Evolutionary conservation across 2,888 invertebrate genomes (phyloP), one percentile per base, ranked within the genome.

Genomic region (Hymenopus coronatus): DNA sequence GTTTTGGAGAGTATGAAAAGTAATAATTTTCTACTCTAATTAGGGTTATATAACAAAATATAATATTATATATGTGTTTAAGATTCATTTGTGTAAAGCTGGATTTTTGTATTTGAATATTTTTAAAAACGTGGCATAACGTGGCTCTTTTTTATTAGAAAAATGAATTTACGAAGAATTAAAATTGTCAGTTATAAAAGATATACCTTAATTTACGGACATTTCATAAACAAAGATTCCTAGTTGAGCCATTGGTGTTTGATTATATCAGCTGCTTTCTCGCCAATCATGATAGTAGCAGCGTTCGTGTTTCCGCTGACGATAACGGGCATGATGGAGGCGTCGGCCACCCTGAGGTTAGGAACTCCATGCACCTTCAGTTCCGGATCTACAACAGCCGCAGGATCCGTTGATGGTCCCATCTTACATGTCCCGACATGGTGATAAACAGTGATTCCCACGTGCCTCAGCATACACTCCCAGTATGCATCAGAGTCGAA

Each of bases 381-480:
- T 20, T 87, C 83, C 9, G 86, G 70, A 83, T 89, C 89, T 6
- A 90, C 90, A n/a, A 90, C 90, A 25, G 90, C 88, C n/a, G 15
- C 70, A 8, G 86, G 28, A 28, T 90, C 89, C 15, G 54, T 25
- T 15, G 82, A 28, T 15, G 88, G 89, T 4, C 90, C 90, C 90
- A 90, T 90, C 83, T 85, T 82, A 84, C 89, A 89, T 1, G 89
- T 90, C 28, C 90, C 90, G 46, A 90, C 89, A n/a, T 89, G 89
- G 82, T 90, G 90, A 84, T 89, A 90, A 33, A 90, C 40, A 20
- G 90, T 89, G 14, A 88, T 84, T 12, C 89, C 81, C 82, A 89
- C 33, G 15, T 90, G 89, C 28, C 82, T 93, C 6, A 95, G 93
- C 84, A 95, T 94, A 91, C 96, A 96, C 90, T 93, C 93, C 95